A percentile compares a stretch with the other conserved stretches of the same genome.
These are phyloP conservation scores for Nixonia krombeini DNA, from an alignment of 1,140 invertebrate species.

Conservation along the genomic window DNA sequence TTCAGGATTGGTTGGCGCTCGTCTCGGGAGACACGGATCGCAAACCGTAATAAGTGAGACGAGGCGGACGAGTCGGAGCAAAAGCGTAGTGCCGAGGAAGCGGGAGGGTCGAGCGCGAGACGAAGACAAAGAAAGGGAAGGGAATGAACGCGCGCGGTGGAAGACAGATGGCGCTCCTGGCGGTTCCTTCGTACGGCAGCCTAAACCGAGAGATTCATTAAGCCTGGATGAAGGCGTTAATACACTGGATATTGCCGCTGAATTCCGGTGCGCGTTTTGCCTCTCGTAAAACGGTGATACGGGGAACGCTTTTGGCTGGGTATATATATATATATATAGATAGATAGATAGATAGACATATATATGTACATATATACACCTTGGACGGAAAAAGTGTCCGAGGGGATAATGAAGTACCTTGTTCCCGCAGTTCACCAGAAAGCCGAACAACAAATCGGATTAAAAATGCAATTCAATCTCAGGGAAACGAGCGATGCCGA, in stretches of 20 bases:
- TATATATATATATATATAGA: too few species aligned
- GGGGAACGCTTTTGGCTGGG: constrained; percentile 22
- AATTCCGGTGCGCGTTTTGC: constrained; percentile 49
- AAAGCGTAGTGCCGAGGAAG: constrained; percentile 6
- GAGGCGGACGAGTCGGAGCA: neutral
- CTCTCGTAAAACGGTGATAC: constrained; percentile 49
- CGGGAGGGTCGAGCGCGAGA: neutral
- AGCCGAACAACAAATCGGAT: neutral
- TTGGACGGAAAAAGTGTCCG: constrained; percentile 57
- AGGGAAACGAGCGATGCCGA: neutral
- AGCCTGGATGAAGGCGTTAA: constrained; percentile 65
- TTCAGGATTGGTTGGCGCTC: neutral
- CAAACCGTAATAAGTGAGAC: neutral
- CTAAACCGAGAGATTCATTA: constrained; percentile 62
- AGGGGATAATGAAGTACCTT: constrained; percentile 51
- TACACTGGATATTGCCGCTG: constrained; percentile 63
- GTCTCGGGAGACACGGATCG: neutral
- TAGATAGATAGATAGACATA: too few species aligned
- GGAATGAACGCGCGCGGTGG: neutral
- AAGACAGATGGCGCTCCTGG: constrained; percentile 2
- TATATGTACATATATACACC: constrained; percentile 28
- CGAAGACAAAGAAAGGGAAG: constrained; percentile 2
- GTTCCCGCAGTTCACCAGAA: neutral
- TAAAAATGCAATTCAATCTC: neutral
- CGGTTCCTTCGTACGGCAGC: constrained; percentile 19